Evolutionary conservation across 2,113 vertebrate genomes (phyloP), one percentile per base, ranked within the genome.

Genomic region (Solea solea): DNA sequence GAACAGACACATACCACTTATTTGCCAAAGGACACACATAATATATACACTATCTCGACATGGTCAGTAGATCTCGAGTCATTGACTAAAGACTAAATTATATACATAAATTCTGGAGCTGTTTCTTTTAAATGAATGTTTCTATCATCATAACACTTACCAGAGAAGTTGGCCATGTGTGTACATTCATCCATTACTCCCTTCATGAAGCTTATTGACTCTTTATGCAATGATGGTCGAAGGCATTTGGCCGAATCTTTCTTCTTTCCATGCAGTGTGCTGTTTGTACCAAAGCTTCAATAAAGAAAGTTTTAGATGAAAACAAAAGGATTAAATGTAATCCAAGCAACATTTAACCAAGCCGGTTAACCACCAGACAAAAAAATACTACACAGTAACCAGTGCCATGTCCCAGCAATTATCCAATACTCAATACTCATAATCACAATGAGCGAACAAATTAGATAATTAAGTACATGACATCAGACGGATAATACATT

Each of bases 131-230:
- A 21, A 21, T 21, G 21, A 21, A 21, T 21, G 21, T 21, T n/a
- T n/a, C n/a, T n/a, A n/a, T n/a, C 10, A 39, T 2, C 1, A 9
- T 40, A 0, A 40, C 40, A 72, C 82, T 53, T 88, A 98, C 98
- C 97, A 90, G 98, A 96, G 86, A 99, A 99, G 86, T 99, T 99
- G 74, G 95, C 98, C 81, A 99, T 96, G 41, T 99, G 98, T 27
- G 98, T 99, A 82, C 97, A 99, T 85, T 99, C 98, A 52, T 99
- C 98, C 98, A 99, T 99, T 42, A 99, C 97, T 21, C 96, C 97
- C 90, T 99, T 99, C 98, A 99, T 99, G 90, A 99, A 99, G 78
- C 93, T 90, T 48, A 97, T 90, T 0, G 97, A 97, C 86, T 98
- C 97, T 67, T 83, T 89, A 68, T 96, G 96, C 42, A 96, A 92